A percentile compares a stretch with the other conserved stretches of the same genome.
These are phyloP conservation scores for Enteromius fasciolatus DNA, from an alignment of 2,797 vertebrate species.

Conservation along the genomic window DNA sequence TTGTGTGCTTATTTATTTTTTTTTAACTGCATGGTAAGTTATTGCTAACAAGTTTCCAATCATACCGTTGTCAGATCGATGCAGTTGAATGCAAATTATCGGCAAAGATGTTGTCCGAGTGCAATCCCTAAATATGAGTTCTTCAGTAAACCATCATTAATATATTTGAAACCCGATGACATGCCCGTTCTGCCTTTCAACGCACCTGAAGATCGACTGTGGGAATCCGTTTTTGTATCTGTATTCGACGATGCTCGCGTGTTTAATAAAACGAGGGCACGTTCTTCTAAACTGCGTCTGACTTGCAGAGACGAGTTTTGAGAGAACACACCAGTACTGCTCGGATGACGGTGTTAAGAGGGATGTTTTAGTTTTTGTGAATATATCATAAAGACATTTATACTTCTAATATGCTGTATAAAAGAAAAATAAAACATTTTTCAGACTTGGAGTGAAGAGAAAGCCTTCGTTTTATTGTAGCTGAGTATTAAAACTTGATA, in stretches of 20 bases:
- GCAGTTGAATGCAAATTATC: slow-evolving; percentile 73
- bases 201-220: neutral
- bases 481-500: neutral
- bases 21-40: slow-evolving; percentile 99
- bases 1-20: slow-evolving; percentile 82
- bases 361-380: slow-evolving; percentile 75
- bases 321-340: slow-evolving; percentile 30
- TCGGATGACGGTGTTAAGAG: slow-evolving; percentile 68
- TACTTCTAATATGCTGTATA: slow-evolving; percentile 82
- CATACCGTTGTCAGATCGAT: slow-evolving; percentile 90
- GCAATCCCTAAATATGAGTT: neutral
- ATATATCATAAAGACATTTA: slow-evolving; percentile 72
- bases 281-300: slow-evolving; percentile 23
- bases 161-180: neutral
- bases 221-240: slow-evolving; percentile 40
- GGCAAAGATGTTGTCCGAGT: neutral
- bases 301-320: slow-evolving; percentile 42
- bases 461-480: slow-evolving; percentile 13
- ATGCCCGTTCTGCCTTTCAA: neutral
- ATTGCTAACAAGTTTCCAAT: slow-evolving; percentile 98
- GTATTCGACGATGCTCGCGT: slow-evolving; percentile 35
- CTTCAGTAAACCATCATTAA: neutral
- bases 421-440: slow-evolving; percentile 77
- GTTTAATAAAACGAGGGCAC: slow-evolving; percentile 33
- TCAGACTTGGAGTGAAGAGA: slow-evolving; percentile 71